Base-by-base conservation (phyloP, 2,888 invertebrate genomes). In the Hyles lineata region DNA sequence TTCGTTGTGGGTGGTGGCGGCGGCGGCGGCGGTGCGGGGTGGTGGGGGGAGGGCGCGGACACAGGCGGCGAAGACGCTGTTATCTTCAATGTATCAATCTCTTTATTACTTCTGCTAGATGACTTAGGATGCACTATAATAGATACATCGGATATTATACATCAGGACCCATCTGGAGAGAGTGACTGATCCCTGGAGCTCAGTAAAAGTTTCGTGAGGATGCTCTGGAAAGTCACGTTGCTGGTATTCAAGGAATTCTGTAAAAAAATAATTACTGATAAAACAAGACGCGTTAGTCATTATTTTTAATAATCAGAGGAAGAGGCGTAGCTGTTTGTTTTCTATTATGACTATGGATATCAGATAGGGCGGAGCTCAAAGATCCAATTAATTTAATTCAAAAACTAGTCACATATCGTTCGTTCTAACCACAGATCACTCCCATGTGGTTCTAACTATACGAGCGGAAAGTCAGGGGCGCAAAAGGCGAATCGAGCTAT, bases 111-210 rank as follows among this genome's bases (percentile, higher is more conserved):
- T 21, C 43, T 67, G 67, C 43, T 67, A 21, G 67, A 15, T 15
- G 67, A 17, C 23, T 67, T 23, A 15, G 67, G 67, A 67, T 67
- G 67, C 23, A 50, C 50, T 50, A 21, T 67, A 11, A 67, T 5
- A 23, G 67, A 67, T 67, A 67, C 67, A 67, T 67, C 67, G 50
- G 67, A 50, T 3, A 23, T 67, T 50, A 50, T 67, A 67, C 67
- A 67, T 67, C 67, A 70, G 25, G 55, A 70, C 11, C 32, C 55
- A 19, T 70, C 55, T 9, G 58, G 55, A 8, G 70, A 59, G 2
- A 50, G 23, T 50, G 43, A 67, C 21, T 43, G 67, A 23, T 67
- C 67, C 23, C 52, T 72, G 11, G 67, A 67, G 15, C 67, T 43
- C 15, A 67, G 43, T 23, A 67, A 35, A 50, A 67, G 43, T 43